These are phyloP conservation scores for Bombus pascuorum DNA, from an alignment of 1,140 invertebrate species.

Conservation along the genomic window DNA sequence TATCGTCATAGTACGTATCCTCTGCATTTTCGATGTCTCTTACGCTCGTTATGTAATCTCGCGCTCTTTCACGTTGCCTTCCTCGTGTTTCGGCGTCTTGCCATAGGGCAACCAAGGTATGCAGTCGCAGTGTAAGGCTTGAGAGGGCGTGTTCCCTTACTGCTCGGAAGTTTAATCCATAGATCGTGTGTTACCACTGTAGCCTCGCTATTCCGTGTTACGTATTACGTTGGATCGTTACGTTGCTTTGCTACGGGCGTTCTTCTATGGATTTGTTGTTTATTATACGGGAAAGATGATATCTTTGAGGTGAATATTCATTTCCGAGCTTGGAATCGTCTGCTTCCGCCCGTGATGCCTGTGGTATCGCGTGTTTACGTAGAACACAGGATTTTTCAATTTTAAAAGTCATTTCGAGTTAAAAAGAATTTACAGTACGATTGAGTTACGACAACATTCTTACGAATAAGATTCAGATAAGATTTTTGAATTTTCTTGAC, in stretches of 20 bases:
- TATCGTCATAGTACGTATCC: background rate
- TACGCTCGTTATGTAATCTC: constrained; percentile 7
- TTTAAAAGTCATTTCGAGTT: too few species aligned
- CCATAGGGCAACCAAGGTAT: background rate
- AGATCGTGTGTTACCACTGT: background rate
- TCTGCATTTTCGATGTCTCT: constrained; percentile 27
- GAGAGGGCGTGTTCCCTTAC: constrained; percentile 28
- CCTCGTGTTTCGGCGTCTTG: constrained; percentile 16
- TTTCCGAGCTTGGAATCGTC: background rate
- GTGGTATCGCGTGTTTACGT: too few species aligned
- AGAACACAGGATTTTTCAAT: too few species aligned
- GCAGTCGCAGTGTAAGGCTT: background rate
- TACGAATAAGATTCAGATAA: too few species aligned
- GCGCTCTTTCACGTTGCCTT: background rate
- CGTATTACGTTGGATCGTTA: background rate
- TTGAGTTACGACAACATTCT: too few species aligned
- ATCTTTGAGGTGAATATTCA: background rate
- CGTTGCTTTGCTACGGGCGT: background rate
- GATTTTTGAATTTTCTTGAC: too few species aligned
- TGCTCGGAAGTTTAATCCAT: background rate
- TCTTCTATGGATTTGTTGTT: constrained; percentile 5
- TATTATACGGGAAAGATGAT: background rate
- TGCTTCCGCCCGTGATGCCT: too few species aligned
- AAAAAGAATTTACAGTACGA: too few species aligned
- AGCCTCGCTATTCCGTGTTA: background rate